Evolutionary conservation across 2,888 invertebrate species (phyloP), one percentile per base, ranked within the genome.

Genomic region (Empis livida): DNA sequence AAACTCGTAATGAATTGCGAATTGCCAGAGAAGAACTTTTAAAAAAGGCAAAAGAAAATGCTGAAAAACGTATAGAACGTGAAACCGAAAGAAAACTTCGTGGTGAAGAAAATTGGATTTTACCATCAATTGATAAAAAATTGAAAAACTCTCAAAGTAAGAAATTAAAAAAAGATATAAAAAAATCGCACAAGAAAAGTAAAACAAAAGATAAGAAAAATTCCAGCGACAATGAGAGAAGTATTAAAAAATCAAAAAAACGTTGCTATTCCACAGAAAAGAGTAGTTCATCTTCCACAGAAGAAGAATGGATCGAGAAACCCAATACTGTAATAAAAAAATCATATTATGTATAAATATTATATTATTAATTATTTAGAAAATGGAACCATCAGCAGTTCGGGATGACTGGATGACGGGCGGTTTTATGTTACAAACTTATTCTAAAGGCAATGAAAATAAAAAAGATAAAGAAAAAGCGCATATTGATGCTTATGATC

Each of bases 391-490:
- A 48, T 42, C 51, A 2, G 5, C 60, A 8, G 64, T 73, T 57
- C 73, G 84, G 47, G 88, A 90, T 44, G 80, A 82, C 57, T 91
- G 91, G 90, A 87, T 91, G 85, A 77, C 77, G 32, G 72, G 82
- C 60, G 74, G 75, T 38, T 54, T 73, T 17, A 63, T 77, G 4
- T 43, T 68, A 4, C 60, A 58, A 46, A 67, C 71, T 1, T 67
- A 64, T 43, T 65, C 71, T 1, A 68, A 66, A 49, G 55, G 65
- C 5, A 69, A 72, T 44, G 56, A 66, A 45, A 58, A 62, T 16
- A 63, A 70, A 43, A 71, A 73, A 53, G 68, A 70, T 43, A 71
- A 75, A 43, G 70, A 74, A 45, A 71, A 74, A 47, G 72, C 72
- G 55, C 65, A 72, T 49, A 74, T 75, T 55, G 74, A 78, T 59